A percentile compares a stretch with the other conserved stretches of the same genome.
phyloP scores from a whole-genome alignment of 2,888 invertebrate species.

The Lithophane leautieri region DNA sequence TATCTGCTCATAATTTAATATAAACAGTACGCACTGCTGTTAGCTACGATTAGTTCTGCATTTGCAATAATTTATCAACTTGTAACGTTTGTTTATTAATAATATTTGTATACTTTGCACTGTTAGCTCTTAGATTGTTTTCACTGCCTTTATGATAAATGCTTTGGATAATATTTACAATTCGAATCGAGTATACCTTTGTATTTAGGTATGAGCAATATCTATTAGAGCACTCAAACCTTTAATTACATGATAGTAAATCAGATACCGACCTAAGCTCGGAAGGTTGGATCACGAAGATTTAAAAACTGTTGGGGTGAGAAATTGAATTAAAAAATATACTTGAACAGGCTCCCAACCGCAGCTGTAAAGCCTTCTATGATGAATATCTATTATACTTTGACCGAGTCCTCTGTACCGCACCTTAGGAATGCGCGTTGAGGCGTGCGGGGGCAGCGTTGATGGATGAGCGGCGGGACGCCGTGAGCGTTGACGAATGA shows the following conservation, averaged over 20 bases:
- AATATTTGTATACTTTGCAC: slow-evolving; percentile 65
- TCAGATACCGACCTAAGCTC: too few species aligned
- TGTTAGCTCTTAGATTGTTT: slow-evolving; percentile 66
- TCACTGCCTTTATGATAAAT: slow-evolving; percentile 57
- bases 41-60: slow-evolving; percentile 57
- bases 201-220: slow-evolving; percentile 27
- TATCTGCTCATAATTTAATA: slow-evolving; percentile 43
- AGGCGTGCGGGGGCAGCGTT: too few species aligned
- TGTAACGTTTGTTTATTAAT: slow-evolving; percentile 50
- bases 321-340: background rate
- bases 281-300: background rate
- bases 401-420: too few species aligned
- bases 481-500: too few species aligned
- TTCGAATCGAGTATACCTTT: slow-evolving; percentile 19
- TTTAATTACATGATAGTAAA: too few species aligned
- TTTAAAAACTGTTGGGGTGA: background rate
- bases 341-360: background rate
- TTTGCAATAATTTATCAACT: slow-evolving; percentile 53
- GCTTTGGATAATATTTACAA: slow-evolving; percentile 46
- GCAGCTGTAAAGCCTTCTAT: background rate
- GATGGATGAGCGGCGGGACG: too few species aligned
- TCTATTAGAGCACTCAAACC: slow-evolving; percentile 17
- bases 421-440: too few species aligned
- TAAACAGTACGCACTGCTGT: slow-evolving; percentile 57
- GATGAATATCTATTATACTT: too few species aligned